These are phyloP conservation scores for Poeciliopsis prolifica DNA, from an alignment of 2,113 vertebrate genomes.

Conservation along the genomic window DNA sequence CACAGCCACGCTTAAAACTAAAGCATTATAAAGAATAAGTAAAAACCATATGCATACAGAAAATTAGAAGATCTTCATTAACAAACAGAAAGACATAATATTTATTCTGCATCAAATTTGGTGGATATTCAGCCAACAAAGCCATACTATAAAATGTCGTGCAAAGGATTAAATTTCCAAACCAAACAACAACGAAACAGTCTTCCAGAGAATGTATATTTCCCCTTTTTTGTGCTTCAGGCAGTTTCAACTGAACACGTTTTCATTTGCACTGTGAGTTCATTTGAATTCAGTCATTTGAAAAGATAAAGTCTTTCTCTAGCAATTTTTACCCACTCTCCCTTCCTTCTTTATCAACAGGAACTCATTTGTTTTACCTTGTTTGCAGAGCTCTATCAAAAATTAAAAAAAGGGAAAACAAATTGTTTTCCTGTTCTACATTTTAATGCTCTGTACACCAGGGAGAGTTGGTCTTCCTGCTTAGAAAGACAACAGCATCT, in stretches of 20 bases:
- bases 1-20: not conserved
- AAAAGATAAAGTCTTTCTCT: constrained; percentile 68
- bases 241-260: constrained; percentile 68
- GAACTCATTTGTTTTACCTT: constrained; percentile 67
- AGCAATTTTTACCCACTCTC: constrained; percentile 20
- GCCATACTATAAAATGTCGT: constrained; percentile 21
- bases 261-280: constrained; percentile 60
- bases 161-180: constrained; percentile 49
- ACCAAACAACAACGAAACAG: constrained; percentile 59
- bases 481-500: constrained; percentile 21
- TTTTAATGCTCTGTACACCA: constrained; percentile 48
- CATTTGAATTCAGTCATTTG: constrained; percentile 77
- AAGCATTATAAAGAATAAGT: constrained; percentile 21
- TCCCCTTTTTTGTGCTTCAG: constrained; percentile 43
- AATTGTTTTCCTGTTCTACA: constrained; percentile 50
- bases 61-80: not conserved
- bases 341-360: constrained; percentile 16
- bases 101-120: constrained; percentile 6
- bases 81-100: not conserved
- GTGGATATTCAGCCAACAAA: constrained; percentile 8
- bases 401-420: constrained; percentile 57
- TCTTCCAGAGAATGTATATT: constrained; percentile 66
- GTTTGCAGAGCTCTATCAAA: constrained; percentile 53
- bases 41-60: not conserved
- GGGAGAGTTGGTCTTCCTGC: constrained; percentile 49